phyloP scores from a whole-genome alignment of 2,888 invertebrate genomes.

The Zelleria hepariella region DNA sequence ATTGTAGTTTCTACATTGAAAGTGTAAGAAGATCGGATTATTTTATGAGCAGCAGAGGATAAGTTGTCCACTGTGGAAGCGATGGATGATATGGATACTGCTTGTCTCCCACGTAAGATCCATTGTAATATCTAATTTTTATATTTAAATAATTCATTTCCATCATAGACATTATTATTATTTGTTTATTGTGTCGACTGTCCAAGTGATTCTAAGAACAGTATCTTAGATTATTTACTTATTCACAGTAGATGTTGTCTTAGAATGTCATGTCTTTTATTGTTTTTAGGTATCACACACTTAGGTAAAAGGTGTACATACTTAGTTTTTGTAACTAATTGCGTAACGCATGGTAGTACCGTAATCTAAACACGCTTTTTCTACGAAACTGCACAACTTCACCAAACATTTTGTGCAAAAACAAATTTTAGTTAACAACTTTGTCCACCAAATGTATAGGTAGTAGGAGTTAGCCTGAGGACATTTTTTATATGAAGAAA shows the following conservation, averaged over 20 bases:
- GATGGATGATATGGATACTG: conserved; percentile 25
- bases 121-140: conserved; percentile 7
- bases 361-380: not conserved
- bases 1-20: not conserved
- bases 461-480: not conserved
- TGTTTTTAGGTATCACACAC: too few species aligned
- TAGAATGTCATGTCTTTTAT: too few species aligned
- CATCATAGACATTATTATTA: not conserved
- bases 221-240: not conserved
- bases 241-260: not conserved
- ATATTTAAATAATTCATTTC: not conserved
- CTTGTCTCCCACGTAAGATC: conserved; percentile 35
- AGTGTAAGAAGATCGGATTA: not conserved
- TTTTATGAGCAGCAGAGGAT: not conserved
- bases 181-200: not conserved
- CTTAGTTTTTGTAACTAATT: not conserved
- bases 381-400: too few species aligned
- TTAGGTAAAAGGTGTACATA: too few species aligned
- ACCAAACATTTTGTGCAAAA: not conserved
- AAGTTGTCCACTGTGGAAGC: not conserved
- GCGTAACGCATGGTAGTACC: not conserved
- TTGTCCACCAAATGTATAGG: too few species aligned
- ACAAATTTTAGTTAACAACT: not conserved
- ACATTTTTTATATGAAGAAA: too few species aligned
- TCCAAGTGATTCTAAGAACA: not conserved